A percentile compares a stretch with the other conserved stretches of the same genome.
phyloP scores from a whole-genome alignment of 1,140 invertebrate genomes.

The Psilanteris sp. region DNA sequence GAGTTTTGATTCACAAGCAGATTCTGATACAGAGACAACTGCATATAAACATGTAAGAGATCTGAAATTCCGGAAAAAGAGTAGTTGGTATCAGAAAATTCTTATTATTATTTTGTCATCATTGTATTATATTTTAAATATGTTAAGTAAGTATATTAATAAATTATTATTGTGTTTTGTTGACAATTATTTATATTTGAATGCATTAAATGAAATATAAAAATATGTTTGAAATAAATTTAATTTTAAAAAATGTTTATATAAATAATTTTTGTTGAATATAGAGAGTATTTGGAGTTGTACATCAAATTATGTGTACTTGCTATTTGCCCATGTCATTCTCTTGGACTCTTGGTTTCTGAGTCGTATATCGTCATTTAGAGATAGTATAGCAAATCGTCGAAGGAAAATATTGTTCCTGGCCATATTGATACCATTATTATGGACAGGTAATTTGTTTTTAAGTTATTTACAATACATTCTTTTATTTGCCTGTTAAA shows the following conservation, averaged over 20 bases:
- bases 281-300: constrained; percentile 69
- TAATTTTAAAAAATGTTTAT: too few species aligned
- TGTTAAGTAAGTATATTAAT: constrained; percentile 46
- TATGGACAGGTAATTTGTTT: constrained; percentile 70
- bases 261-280: not conserved
- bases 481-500: too few species aligned
- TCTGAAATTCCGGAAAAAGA: constrained; percentile 48
- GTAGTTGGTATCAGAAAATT: constrained; percentile 51
- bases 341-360: constrained; percentile 75
- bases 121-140: constrained; percentile 56
- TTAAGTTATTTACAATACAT: not conserved
- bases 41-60: constrained; percentile 20
- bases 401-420: constrained; percentile 69
- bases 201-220: too few species aligned
- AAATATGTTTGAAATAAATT: too few species aligned
- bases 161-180: too few species aligned
- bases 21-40: constrained; percentile 56
- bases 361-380: constrained; percentile 66
- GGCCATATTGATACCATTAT: constrained; percentile 67
- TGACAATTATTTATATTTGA: too few species aligned
- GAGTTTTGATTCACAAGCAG: constrained; percentile 25
- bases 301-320: constrained; percentile 68
- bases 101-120: constrained; percentile 43
- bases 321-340: constrained; percentile 68
- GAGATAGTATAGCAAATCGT: constrained; percentile 58